Base-by-base conservation (phyloP, 2,888 invertebrate species). In the Pycnomerus fuliginosus region DNA sequence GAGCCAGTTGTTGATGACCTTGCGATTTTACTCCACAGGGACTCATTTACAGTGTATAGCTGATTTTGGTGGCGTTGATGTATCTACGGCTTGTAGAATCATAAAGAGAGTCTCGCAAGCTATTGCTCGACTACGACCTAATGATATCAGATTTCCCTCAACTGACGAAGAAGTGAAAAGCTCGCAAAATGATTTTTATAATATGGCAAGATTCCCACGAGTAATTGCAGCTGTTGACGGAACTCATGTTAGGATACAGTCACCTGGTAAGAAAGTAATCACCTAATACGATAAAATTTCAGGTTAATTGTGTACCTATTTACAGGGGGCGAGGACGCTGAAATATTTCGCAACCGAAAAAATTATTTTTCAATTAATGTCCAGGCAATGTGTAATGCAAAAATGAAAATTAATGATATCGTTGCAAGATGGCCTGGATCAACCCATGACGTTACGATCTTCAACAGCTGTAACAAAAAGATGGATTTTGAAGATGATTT, bases 171-270 rank as follows among this genome's bases (percentile, higher is more conserved):
- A 27, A 27, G 10, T 5, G 11, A 7, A 10, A 10, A 10, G 4
- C 4, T 5, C 27, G 7, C 27, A 27, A 10, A 27, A 8, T 10
- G 11, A 10, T 7, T 27, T 27, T 27, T 27, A 8, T 27, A 10
- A 27, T 7, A 10, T 27, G 7, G 27, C 27, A 10, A 5, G 7
- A 8, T 27, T 27, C 11, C 27, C 27, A 4, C 11, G 8, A 8
- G 27, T 27, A 7, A 10, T 27, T 27, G 31, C 8, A 5, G 31
- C 31, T 14, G 7, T 30, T 13, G 31, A 30, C 10, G 13, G 31
- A 12, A 30, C 31, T 5, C 31, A 30, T 10, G 13, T 30, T 15
- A 30, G 11, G 10, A 30, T 30, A 7, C 31, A 30, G 10, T 30
- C 31, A 4, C 31, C 31, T 12, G 31, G 31, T 30, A 27, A 20